These are phyloP conservation scores for Subacronicta megacephala DNA, from an alignment of 2,888 invertebrate species.

Conservation along the genomic window DNA sequence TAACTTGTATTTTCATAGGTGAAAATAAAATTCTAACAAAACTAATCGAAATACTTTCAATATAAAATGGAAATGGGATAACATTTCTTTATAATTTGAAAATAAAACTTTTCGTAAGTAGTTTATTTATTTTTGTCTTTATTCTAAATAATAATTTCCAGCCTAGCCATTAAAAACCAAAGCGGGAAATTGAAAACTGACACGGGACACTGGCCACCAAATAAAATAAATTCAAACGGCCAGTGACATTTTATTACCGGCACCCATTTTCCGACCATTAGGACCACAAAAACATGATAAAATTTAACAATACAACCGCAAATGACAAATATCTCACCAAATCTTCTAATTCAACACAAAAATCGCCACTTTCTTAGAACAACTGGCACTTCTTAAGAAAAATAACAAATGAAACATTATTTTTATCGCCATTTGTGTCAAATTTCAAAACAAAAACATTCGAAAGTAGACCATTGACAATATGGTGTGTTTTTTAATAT, in stretches of 20 bases:
- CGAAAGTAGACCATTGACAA: constrained; percentile 52
- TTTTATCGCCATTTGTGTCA: constrained; percentile 64
- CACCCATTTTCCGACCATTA: constrained; percentile 31
- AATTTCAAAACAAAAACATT: constrained; percentile 72
- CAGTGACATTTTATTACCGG: constrained; percentile 56
- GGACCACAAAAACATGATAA: constrained; percentile 44
- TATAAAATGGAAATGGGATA: constrained; percentile 22
- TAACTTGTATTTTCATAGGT: background rate
- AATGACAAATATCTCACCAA: constrained; percentile 62
- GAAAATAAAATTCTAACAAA: constrained; percentile 11
- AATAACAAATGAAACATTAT: constrained; percentile 78
- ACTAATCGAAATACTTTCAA: constrained; percentile 11
- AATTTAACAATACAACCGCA: constrained; percentile 29
- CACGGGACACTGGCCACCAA: constrained; percentile 73
- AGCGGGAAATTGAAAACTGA: constrained; percentile 58
- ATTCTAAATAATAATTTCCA: constrained; percentile 60
- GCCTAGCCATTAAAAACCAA: constrained; percentile 64
- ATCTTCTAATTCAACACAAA: constrained; percentile 56
- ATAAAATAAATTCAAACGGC: constrained; percentile 64
- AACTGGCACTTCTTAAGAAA: constrained; percentile 77
- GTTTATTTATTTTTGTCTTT: constrained; percentile 49
- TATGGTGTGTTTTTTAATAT: constrained; percentile 6
- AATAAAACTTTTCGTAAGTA: constrained; percentile 43
- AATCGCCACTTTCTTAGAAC: constrained; percentile 61
- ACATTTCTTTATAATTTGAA: constrained; percentile 19